Conservation (phyloP, 2,113 vertebrate species). For the Pelodiscus sinensis region DNA sequence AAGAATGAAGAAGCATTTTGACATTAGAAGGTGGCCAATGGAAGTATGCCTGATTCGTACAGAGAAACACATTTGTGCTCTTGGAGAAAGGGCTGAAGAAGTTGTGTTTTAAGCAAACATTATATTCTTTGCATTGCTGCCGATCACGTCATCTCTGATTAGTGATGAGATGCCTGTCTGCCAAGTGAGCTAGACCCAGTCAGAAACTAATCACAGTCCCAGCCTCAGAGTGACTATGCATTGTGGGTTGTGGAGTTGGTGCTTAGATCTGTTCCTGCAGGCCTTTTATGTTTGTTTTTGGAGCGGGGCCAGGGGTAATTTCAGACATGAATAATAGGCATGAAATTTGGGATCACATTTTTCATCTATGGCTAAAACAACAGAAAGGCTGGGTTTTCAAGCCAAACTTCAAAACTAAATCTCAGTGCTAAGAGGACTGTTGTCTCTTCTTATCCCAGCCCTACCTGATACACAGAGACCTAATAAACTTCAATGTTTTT, state of each 20-base stretch:
- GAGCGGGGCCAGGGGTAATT: neutral
- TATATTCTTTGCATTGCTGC: neutral
- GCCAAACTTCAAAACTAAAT: neutral
- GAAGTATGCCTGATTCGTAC: neutral
- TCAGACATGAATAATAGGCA: neutral
- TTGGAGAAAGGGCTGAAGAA: neutral
- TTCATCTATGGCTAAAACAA: neutral
- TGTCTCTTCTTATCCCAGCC: neutral
- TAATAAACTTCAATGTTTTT: neutral
- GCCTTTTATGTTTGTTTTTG: neutral
- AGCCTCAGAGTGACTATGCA: neutral
- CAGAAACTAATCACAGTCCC: neutral
- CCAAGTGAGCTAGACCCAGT: neutral
- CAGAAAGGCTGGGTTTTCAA: neutral
- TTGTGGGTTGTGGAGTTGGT: rapidly evolving
- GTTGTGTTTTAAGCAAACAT: neutral
- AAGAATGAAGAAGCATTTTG: too few species aligned
- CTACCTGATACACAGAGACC: neutral
- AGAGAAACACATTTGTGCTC: neutral
- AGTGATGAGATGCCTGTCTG: neutral
- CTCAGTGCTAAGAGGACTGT: neutral
- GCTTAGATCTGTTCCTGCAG: neutral
- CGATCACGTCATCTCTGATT: neutral
- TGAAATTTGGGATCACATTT: neutral
- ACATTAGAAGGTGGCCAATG: neutral